These are phyloP conservation scores for Anomalospiza imberbis DNA, from an alignment of 2,797 vertebrate genomes.

Conservation along the genomic window DNA sequence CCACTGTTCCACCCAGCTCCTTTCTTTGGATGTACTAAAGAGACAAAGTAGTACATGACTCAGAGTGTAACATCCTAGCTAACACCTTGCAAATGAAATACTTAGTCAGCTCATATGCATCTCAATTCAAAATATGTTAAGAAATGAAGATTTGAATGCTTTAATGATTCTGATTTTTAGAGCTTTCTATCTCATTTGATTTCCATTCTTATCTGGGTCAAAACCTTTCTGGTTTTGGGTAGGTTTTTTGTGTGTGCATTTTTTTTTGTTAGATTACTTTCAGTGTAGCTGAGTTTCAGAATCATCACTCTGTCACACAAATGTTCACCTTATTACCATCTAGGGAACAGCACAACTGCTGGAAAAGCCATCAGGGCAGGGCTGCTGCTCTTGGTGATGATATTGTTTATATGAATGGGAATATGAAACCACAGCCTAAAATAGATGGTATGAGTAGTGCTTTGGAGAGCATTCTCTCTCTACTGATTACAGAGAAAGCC, in stretches of 20 bases:
- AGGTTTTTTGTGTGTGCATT: background rate
- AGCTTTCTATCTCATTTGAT: background rate
- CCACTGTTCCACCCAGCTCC: background rate
- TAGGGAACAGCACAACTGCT: background rate
- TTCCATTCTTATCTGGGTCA: background rate
- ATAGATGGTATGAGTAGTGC: slow-evolving; percentile 5
- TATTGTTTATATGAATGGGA: slow-evolving; percentile 50
- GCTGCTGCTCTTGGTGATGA: slow-evolving; percentile 8
- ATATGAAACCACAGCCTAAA: slow-evolving; percentile 34
- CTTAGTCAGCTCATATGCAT: background rate
- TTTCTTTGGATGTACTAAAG: background rate
- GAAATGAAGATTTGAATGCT: background rate
- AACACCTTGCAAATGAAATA: background rate
- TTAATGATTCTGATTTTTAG: background rate
- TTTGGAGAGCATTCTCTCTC: slow-evolving; percentile 5
- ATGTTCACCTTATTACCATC: slow-evolving; percentile 1
- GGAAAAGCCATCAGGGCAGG: slow-evolving; percentile 23
- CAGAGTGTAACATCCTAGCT: background rate
- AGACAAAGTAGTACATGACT: background rate
- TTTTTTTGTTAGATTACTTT: background rate
- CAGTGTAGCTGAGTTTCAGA: background rate
- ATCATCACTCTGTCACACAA: background rate
- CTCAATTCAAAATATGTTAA: background rate
- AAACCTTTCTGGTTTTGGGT: background rate
- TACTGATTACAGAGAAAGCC: slow-evolving; percentile 13